Conservation (phyloP, 2,113 vertebrate species). For the Rhombomys opimus region DNA sequence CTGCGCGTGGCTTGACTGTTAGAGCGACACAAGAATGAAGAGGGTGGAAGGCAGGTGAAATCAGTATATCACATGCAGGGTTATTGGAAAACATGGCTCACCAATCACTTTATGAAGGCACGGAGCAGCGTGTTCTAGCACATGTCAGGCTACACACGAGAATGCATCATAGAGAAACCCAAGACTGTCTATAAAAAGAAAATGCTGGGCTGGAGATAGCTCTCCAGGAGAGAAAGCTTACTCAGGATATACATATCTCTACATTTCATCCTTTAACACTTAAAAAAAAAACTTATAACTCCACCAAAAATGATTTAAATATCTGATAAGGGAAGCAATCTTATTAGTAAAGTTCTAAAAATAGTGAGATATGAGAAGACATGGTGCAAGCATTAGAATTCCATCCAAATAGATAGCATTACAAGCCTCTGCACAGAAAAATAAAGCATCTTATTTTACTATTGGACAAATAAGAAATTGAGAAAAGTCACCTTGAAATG, state of each 20-base stretch:
- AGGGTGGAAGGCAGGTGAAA: constrained; percentile 66
- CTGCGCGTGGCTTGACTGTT: constrained; percentile 66
- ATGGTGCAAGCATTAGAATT: neutral
- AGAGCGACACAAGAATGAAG: constrained; percentile 70
- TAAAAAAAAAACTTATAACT: neutral
- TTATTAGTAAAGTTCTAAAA: constrained; percentile 17
- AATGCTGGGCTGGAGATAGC: neutral
- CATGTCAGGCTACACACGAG: constrained; percentile 57
- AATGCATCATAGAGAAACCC: constrained; percentile 1
- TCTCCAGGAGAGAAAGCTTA: neutral
- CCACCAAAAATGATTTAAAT: constrained; percentile 47
- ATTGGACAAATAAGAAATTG: neutral
- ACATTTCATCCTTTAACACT: neutral
- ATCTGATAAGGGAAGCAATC: constrained; percentile 7
- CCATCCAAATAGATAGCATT: neutral
- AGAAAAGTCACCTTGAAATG: neutral
- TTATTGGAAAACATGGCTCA: constrained; percentile 55
- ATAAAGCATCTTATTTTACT: constrained; percentile 26
- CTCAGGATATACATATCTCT: neutral
- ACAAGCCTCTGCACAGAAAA: constrained; percentile 9
- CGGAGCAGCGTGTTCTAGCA: constrained; percentile 54
- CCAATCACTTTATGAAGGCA: constrained; percentile 63
- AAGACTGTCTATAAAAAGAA: constrained; percentile 43
- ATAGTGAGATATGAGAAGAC: neutral
- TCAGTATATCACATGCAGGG: constrained; percentile 47